These are phyloP conservation scores for Hermetia illucens DNA, from an alignment of 1,140 invertebrate species.

Conservation along the genomic window DNA sequence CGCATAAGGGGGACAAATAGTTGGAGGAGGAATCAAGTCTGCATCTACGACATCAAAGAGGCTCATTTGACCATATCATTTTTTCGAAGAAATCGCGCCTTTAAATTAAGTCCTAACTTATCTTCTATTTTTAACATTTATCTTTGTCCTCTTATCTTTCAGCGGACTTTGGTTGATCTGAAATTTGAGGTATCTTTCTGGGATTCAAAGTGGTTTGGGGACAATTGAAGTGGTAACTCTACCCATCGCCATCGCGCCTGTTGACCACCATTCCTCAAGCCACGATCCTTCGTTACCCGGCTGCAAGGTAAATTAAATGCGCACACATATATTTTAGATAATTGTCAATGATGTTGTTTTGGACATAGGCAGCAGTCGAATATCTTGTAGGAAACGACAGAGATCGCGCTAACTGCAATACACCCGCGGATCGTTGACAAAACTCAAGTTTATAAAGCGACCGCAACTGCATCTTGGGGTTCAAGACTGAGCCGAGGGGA, in stretches of 20 bases:
- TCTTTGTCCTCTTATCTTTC: background rate
- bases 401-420: background rate
- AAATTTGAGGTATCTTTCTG: too few relatives aligned
- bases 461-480: background rate
- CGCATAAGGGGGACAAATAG: too few relatives aligned
- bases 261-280: too few relatives aligned
- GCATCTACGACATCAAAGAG: too few relatives aligned
- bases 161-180: background rate
- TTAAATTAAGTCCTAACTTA: too few relatives aligned
- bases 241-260: background rate
- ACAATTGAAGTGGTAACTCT: background rate
- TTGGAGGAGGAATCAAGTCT: too few relatives aligned
- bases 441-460: background rate
- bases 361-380: background rate
- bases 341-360: background rate
- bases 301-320: background rate
- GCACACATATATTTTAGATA: background rate
- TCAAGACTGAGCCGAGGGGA: background rate
- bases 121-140: too few relatives aligned
- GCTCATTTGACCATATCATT: too few relatives aligned
- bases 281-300: too few relatives aligned
- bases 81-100: too few relatives aligned
- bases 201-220: too few relatives aligned
- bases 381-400: too few relatives aligned
- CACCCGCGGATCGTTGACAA: background rate